Evolutionary conservation across 2,888 invertebrate species (phyloP), one percentile per base, ranked within the genome.

Genomic region (Asteroscopus sphinx): DNA sequence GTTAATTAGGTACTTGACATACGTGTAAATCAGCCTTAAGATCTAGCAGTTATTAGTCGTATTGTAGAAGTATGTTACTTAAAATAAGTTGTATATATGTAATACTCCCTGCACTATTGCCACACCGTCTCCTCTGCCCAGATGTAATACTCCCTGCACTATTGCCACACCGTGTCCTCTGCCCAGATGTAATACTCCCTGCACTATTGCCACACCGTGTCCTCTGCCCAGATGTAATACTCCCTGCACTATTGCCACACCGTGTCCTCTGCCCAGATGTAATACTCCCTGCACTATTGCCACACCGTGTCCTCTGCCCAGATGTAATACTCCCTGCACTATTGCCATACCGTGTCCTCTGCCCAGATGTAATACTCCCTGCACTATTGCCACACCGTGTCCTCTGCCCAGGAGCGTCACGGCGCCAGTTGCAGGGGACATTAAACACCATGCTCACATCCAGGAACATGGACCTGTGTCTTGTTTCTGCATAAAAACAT

Each of bases 401-500:
- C 68, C 65, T 68, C 73, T 57, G 37, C 8, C 9, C 36, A 52
- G 58, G 73, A 55, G 51, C 15, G 60, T 16, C 52, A 39, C 25
- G 15, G 76, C 49, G 69, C 78, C 74, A 77, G 59, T 11, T 78
- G 71, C 77, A 81, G 85, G 86, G 82, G 62, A 87, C 25, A 86
- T 30, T 17, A 81, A n/a, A 72, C 2, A 39, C 79, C 80, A 82
- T 82, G 76, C 61, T 73, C 75, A 79, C 86, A 86, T 86, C 85
- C 82, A 79, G 84, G 42, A 53, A 51, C 57, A 75, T 15, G 45
- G 70, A 57, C 59, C 21, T 56, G 41, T 81, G 75, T 66, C 66
- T 70, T 69, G 54, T 73, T 56, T 73, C 78, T 85, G 72, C 83
- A 86, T 86, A 78, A 77, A 79, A 67, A 45, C 81, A 80, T 86